Evolutionary conservation across 2,797 vertebrate species (phyloP).

Genomic region (Podarcis lilfordi): DNA sequence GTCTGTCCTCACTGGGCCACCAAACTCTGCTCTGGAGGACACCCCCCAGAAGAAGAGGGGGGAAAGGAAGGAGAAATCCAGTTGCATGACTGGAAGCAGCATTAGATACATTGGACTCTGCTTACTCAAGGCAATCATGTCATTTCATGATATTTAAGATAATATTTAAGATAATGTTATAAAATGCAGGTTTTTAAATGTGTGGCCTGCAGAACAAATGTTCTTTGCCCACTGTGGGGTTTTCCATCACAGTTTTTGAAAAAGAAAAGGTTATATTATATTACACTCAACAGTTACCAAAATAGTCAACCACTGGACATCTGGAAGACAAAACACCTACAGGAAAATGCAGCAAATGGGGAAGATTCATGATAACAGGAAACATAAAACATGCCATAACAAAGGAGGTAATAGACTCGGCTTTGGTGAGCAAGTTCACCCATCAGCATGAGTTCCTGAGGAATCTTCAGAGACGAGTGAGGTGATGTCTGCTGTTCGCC

Average conservation of each 20-base stretch:
- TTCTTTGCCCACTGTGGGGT: constrained; percentile 52
- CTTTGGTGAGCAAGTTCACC: constrained; percentile 56
- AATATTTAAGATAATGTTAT: not conserved
- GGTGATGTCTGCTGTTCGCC: constrained; percentile 41
- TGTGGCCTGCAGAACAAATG: constrained; percentile 58
- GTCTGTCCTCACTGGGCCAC: no score
- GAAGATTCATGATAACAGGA: constrained; percentile 82
- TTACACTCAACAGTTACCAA: constrained; percentile 73
- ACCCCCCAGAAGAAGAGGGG: no score
- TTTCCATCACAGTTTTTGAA: constrained; percentile 72
- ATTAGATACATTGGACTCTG: no score
- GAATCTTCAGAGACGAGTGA: constrained; percentile 72
- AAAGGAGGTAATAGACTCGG: constrained; percentile 70
- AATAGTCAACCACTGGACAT: constrained; percentile 75
- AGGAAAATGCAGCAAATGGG: constrained; percentile 79
- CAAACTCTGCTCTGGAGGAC: no score
- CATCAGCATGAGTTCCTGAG: constrained; percentile 63
- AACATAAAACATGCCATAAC: constrained; percentile 80
- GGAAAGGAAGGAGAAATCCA: no score
- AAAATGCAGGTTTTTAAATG: not conserved
- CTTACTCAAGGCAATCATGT: no score
- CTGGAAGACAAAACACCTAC: constrained; percentile 79
- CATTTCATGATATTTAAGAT: no score
- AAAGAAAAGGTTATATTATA: constrained; percentile 40
- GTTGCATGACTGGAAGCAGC: no score